phyloP scores from a whole-genome alignment of 1,140 invertebrate species.

The Coptotermes formosanus region DNA sequence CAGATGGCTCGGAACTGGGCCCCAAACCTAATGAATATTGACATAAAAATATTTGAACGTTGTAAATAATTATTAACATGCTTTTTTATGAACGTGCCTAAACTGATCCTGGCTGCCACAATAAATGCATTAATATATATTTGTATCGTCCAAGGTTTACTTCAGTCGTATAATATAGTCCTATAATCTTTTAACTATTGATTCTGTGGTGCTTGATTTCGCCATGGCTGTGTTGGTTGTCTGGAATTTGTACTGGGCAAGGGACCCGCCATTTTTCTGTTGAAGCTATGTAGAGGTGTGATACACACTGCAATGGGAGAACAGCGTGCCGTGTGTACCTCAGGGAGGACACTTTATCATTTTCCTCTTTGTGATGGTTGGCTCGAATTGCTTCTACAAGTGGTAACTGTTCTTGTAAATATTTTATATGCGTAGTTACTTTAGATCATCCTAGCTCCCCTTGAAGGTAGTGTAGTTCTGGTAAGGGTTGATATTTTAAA shows the following conservation, averaged over 20 bases:
- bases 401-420: background rate
- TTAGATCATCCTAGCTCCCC: background rate
- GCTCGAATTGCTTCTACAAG: background rate
- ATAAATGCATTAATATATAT: too few relatives aligned
- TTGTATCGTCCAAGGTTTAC: too few relatives aligned
- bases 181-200: background rate
- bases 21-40: too few relatives aligned
- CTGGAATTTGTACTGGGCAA: constrained; percentile 34
- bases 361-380: background rate
- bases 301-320: background rate
- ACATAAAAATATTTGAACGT: too few relatives aligned
- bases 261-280: constrained; percentile 23
- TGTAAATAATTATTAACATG: too few relatives aligned
- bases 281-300: background rate
- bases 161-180: too few relatives aligned
- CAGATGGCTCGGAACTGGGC: too few relatives aligned
- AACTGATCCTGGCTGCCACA: too few relatives aligned
- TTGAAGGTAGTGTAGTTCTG: background rate
- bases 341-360: background rate
- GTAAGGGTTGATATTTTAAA: background rate
- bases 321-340: background rate
- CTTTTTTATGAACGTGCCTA: too few relatives aligned
- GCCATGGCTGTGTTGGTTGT: constrained; percentile 22
- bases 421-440: background rate
- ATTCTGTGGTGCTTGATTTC: constrained; percentile 26